Evolutionary conservation across 2,113 vertebrate species (phyloP), one percentile per base, ranked within the genome.

Genomic region (Pycnonotus jocosus): DNA sequence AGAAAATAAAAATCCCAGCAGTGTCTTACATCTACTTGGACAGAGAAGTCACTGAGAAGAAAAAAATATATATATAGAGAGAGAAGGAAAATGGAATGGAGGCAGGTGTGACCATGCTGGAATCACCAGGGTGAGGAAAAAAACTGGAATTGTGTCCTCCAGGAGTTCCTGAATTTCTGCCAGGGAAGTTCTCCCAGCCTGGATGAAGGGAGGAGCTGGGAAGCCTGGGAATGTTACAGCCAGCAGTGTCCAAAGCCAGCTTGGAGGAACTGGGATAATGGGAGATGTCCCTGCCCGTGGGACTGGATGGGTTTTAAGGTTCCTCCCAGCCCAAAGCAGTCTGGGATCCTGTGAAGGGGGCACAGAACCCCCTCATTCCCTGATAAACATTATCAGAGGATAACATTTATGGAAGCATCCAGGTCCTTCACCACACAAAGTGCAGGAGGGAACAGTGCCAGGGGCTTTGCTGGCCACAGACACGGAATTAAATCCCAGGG

Each of bases 401-500:
- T 54, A 54, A 54, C 33, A 20, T 54, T 54, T 54, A 33, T 54
- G 78, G 53, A 44, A 44, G 28, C 18, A 38, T 10, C 18, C 57
- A 33, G 53, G 15, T 37, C 62, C 62, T 71, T 68, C 77, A 33
- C 6, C 51, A 7, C 8, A 0, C 13, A 0, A 23, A n/a, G 35
- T 0, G 33, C 76, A 80, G 53, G n/a, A 54, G 19, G 27, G 27
- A 35, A 22, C 61, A 33, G 40, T 1, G 3, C 51, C 37, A 24
- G 66, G 45, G 27, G 44, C 42, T 25, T 11, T 22, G 33, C 56
- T 48, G 66, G 62, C 16, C 72, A 68, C 15, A 37, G n/a, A 19
- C 4, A 3, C 0, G 0, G 57, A 33, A 12, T 45, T 31, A 51
- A 69, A 37, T 5, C 33, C 38, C 35, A n/a, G 3, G 1, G 5